These are phyloP conservation scores for Catajapyx aquilonaris DNA, from an alignment of 1,140 invertebrate genomes.

Conservation along the genomic window DNA sequence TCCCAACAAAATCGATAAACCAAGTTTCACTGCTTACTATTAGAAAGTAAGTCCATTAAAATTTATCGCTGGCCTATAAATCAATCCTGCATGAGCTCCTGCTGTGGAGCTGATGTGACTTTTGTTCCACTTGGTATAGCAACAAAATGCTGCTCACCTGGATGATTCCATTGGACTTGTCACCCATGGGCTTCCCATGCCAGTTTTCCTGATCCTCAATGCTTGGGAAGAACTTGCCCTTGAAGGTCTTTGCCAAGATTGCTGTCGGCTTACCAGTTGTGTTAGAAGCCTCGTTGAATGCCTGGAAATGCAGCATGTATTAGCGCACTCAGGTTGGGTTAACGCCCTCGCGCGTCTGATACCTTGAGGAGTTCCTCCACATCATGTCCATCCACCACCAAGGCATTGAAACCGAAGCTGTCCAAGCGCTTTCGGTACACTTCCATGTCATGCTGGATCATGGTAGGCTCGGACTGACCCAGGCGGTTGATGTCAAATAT, in stretches of 20 bases:
- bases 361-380: conserved; percentile 69
- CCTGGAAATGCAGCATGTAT: conserved; percentile 27
- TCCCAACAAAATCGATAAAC: too few relatives aligned
- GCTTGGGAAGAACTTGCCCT: conserved; percentile 67
- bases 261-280: conserved; percentile 75
- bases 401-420: conserved; percentile 78
- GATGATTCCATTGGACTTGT: conserved; percentile 50
- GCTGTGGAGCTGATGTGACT: too few relatives aligned
- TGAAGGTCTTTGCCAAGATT: conserved; percentile 87
- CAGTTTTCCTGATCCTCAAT: conserved; percentile 89
- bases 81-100: too few relatives aligned
- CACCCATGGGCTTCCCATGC: conserved; percentile 91
- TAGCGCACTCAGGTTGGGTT: too few relatives aligned
- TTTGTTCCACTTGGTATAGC: too few relatives aligned
- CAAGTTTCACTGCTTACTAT: too few relatives aligned
- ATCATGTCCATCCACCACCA: conserved; percentile 92
- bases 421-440: conserved; percentile 68
- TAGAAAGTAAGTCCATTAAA: too few relatives aligned
- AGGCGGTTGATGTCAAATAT: conserved; percentile 95
- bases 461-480: conserved; percentile 88
- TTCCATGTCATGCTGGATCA: conserved; percentile 80
- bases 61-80: too few relatives aligned
- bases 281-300: conserved; percentile 55
- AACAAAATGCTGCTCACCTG: conserved; percentile 23
- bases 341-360: conserved; percentile 7